phyloP scores from a whole-genome alignment of 2,113 vertebrate genomes.

The Melanotaenia duboulayi region DNA sequence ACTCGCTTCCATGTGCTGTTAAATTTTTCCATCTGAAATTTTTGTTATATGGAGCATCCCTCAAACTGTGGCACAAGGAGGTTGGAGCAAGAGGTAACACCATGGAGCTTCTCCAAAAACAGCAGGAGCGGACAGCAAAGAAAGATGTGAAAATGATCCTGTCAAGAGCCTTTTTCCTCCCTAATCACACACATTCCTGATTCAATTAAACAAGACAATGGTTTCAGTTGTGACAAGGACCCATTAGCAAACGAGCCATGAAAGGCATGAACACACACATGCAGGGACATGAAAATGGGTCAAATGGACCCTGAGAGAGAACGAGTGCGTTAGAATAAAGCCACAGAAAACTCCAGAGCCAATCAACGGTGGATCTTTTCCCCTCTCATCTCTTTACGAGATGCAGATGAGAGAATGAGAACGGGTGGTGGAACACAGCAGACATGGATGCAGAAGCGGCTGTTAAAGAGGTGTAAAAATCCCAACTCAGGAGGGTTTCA shows the following conservation, averaged over 20 bases:
- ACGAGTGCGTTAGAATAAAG: constrained; percentile 35
- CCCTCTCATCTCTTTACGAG: constrained; percentile 30
- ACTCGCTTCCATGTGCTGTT: constrained; percentile 16
- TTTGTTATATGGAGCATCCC: constrained; percentile 48
- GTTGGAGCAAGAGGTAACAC: constrained; percentile 8
- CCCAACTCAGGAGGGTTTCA: constrained; percentile 41
- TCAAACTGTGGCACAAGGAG: constrained; percentile 29
- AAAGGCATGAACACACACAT: constrained; percentile 11
- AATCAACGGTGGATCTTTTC: constrained; percentile 38
- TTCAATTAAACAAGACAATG: constrained; percentile 35
- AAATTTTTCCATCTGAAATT: constrained; percentile 37
- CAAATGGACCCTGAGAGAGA: constrained; percentile 69
- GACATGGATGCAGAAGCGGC: constrained; percentile 29
- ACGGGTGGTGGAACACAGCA: neutral
- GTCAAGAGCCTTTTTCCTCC: neutral
- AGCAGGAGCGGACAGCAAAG: constrained; percentile 7
- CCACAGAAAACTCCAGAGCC: constrained; percentile 28
- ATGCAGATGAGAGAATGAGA: constrained; percentile 39
- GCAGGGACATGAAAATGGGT: constrained; percentile 55
- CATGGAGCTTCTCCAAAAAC: constrained; percentile 20
- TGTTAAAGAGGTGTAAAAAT: constrained; percentile 53
- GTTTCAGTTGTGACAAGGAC: constrained; percentile 31
- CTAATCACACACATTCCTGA: neutral
- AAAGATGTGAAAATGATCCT: neutral
- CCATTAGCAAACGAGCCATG: constrained; percentile 43